Percentiles rank a stretch among this genome's conserved stretches.
Conservation (phyloP, 2,888 invertebrate species). For the Sphaeridia pumilis region DNA sequence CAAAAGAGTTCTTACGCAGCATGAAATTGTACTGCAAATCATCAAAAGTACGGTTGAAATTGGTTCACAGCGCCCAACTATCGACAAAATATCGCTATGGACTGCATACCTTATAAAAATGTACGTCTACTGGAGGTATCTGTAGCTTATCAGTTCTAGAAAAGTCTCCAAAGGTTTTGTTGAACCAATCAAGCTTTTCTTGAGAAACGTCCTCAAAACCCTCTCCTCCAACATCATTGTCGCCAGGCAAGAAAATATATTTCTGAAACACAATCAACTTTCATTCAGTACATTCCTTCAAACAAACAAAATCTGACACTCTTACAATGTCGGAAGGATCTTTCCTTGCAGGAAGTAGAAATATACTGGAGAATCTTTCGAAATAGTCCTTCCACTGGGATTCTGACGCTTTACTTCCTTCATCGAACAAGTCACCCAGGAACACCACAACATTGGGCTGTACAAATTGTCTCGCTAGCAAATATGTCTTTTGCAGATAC, state of each 20-base stretch:
- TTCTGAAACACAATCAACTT: slow-evolving; percentile 25
- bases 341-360: slow-evolving; percentile 38
- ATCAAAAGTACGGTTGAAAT: too few species aligned
- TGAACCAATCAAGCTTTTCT: slow-evolving; percentile 60
- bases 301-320: not conserved
- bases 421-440: slow-evolving; percentile 89
- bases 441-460: slow-evolving; percentile 76
- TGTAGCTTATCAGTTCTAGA: slow-evolving; percentile 44
- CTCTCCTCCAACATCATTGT: slow-evolving; percentile 97
- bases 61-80: not conserved
- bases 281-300: not conserved
- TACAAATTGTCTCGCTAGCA: slow-evolving; percentile 54
- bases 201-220: slow-evolving; percentile 54
- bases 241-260: slow-evolving; percentile 74
- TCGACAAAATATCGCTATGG: not conserved
- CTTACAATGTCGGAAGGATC: slow-evolving; percentile 12
- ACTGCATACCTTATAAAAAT: slow-evolving; percentile 40
- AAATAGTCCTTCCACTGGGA: slow-evolving; percentile 63
- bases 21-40: slow-evolving; percentile 3
- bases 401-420: slow-evolving; percentile 66
- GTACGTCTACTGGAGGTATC: slow-evolving; percentile 37
- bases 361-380: slow-evolving; percentile 58
- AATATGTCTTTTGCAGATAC: slow-evolving; percentile 67
- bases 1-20: not conserved
- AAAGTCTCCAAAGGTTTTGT: slow-evolving; percentile 59